A percentile compares a stretch with the other conserved stretches of the same genome.
Evolutionary conservation across 2,888 invertebrate genomes (phyloP).

Genomic region (Sacculina carcini): DNA sequence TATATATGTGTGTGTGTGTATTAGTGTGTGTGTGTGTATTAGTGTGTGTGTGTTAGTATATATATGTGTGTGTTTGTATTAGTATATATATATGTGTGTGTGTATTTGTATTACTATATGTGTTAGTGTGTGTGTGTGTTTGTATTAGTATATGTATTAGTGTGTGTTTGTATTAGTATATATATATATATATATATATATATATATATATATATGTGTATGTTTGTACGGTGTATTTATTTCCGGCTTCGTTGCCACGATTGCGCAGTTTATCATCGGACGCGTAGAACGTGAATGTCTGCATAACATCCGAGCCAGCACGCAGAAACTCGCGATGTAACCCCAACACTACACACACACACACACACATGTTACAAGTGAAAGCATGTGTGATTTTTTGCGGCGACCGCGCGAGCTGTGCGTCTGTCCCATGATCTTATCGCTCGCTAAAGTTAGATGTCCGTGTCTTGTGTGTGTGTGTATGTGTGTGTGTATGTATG

Average conservation of each 20-base stretch:
- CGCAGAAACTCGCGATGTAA: slow-evolving; percentile 21
- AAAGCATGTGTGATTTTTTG: not conserved
- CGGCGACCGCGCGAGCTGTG: not conserved
- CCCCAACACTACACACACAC: slow-evolving; percentile 16
- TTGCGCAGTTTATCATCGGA: slow-evolving; percentile 22
- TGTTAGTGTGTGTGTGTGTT: too few species aligned
- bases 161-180: too few species aligned
- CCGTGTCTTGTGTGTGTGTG: not conserved
- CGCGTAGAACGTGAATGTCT: slow-evolving; percentile 23
- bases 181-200: slow-evolving; percentile 6
- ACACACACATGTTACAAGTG: not conserved
- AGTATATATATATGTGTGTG: not conserved
- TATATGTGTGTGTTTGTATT: too few species aligned
- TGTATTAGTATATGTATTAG: too few species aligned
- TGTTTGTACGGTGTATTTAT: slow-evolving; percentile 16
- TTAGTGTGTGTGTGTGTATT: too few species aligned
- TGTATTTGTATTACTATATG: not conserved
- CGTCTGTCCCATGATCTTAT: not conserved
- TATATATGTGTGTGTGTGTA: too few species aligned
- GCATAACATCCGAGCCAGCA: slow-evolving; percentile 22
- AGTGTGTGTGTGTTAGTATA: too few species aligned
- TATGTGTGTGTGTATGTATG: slow-evolving; percentile 11
- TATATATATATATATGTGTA: slow-evolving; percentile 12
- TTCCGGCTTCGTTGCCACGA: slow-evolving; percentile 18
- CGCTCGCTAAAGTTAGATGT: not conserved